Evolutionary conservation across 2,888 invertebrate genomes (phyloP).

Genomic region (Lithodes maja): DNA sequence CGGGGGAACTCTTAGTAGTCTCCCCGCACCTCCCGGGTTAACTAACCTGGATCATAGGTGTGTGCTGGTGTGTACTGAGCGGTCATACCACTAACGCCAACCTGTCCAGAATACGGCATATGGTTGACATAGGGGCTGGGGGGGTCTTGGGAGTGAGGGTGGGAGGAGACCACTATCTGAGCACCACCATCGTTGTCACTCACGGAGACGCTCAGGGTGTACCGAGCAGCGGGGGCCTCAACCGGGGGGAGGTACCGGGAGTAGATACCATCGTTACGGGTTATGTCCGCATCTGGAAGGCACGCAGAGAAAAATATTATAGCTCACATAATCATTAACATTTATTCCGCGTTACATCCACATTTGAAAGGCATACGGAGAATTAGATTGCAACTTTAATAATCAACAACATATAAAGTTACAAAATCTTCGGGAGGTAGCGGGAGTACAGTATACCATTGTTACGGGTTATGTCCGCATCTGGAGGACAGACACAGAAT

Average conservation of each 20-base stretch:
- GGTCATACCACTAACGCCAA: conserved; percentile 24
- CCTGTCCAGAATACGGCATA: conserved; percentile 45
- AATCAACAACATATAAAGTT: no score
- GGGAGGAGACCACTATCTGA: conserved; percentile 46
- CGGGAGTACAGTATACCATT: no score
- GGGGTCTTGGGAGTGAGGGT: not conserved
- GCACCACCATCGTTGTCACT: conserved; percentile 58
- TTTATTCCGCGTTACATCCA: no score
- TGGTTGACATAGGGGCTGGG: conserved; percentile 27
- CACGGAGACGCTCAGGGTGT: conserved; percentile 56
- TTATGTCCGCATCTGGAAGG: conserved; percentile 59
- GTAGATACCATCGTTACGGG: conserved; percentile 64
- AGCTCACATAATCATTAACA: no score
- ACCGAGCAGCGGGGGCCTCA: conserved; percentile 52
- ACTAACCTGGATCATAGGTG: conserved; percentile 58
- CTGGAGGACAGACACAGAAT: no score
- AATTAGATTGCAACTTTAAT: no score
- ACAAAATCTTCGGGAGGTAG: no score
- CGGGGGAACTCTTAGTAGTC: no score
- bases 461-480: no score
- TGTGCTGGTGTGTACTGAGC: conserved; percentile 47
- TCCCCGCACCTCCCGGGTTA: no score
- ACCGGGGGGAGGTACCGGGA: conserved; percentile 68
- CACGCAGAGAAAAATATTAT: no score
- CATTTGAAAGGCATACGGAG: no score